Base-by-base conservation (phyloP, 2,113 vertebrate genomes). In the Notechis scutatus region DNA sequence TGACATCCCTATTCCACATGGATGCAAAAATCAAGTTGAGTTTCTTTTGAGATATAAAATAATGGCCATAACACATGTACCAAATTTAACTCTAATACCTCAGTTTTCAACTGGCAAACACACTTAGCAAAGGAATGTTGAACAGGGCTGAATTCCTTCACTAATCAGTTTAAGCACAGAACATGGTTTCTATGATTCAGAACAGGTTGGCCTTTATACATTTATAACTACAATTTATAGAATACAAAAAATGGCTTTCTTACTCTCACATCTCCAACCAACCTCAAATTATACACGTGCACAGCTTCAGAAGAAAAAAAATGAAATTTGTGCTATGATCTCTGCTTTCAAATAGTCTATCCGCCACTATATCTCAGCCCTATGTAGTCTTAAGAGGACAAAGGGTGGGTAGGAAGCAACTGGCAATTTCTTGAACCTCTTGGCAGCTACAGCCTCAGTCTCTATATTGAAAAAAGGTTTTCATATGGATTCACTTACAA, bases 401-500 rank as follows among this genome's bases (percentile, higher is more conserved):
- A 39, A 18, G 7, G 34, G 74, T 21, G 74, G 34, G 74, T 21
- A 20, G 7, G 34, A 81, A 81, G 34, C 34, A 81, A 6, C 42
- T 9, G 34, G 61, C 92, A 96, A 81, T 89, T 93, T 92, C 94
- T 94, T 95, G 85, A 96, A 96, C 92, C 92, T 96, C 96, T 92
- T 93, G 94, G 92, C 96, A 94, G 34, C 57, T 97, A 96, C 93
- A 93, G 20, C 10, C 61, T 91, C 21, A 42, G 74, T 59, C 92
- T 90, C 92, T 81, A 2, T 86, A 81, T 1, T 6, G 87, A 91
- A 15, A 20, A 24, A 18, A 10, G n/a, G 57, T 92, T 89, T 86
- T 87, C 97, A 96, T 97, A 92, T 97, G 97, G 93, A 95, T 96
- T 94, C 18, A 95, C 94, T 97, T 96, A 96, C 39, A 7, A 93